Evolutionary conservation across 2,888 invertebrate species (phyloP).

Genomic region (Papilio protenor): DNA sequence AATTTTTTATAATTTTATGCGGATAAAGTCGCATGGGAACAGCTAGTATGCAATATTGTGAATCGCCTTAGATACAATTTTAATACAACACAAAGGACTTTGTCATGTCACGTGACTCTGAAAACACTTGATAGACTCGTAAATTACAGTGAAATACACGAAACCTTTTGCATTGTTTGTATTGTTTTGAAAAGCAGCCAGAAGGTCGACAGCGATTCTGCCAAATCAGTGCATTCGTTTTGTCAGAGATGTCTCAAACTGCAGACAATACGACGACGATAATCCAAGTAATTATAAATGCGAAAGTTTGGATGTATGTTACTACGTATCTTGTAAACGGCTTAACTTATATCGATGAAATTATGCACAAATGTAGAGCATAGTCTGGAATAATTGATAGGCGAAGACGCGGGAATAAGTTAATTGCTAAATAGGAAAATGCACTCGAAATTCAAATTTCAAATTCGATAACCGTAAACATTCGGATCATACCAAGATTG

Average conservation of each 20-base stretch:
- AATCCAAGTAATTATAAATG: neutral
- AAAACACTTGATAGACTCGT: neutral
- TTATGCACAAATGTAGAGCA: too few relatives aligned
- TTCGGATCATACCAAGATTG: neutral
- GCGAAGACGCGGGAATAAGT: neutral
- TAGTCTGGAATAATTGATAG: too few relatives aligned
- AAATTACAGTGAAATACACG: neutral
- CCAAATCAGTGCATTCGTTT: slow-evolving; percentile 7
- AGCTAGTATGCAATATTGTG: neutral
- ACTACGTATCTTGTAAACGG: too few relatives aligned
- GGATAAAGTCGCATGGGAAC: too few relatives aligned
- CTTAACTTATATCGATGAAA: too few relatives aligned
- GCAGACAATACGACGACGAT: neutral
- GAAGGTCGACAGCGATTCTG: neutral
- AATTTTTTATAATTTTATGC: too few relatives aligned
- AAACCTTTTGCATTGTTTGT: neutral
- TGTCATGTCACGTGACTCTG: neutral
- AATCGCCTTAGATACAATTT: neutral
- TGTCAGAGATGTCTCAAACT: neutral
- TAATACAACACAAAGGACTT: neutral
- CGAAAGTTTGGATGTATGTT: too few relatives aligned
- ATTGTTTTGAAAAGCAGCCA: slow-evolving; percentile 16
- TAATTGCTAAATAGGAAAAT: neutral
- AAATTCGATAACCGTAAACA: neutral
- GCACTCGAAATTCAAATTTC: neutral